Evolutionary conservation across 2,888 invertebrate species (phyloP), one percentile per base, ranked within the genome.

Genomic region (Caenorhabditis zanzibari): DNA sequence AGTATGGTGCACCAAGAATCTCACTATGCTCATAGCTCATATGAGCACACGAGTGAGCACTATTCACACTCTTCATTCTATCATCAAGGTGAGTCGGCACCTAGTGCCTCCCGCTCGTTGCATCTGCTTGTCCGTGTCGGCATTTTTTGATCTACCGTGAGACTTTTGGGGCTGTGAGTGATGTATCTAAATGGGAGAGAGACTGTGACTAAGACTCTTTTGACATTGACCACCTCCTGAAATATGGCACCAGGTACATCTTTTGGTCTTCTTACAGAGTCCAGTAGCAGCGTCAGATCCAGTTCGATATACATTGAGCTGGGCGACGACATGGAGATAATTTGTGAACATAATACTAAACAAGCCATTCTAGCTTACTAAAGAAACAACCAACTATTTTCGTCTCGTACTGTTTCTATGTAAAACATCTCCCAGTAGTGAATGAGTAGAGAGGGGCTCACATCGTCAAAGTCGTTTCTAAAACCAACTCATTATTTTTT

Each of bases 291-390:
- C 64, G 68, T 72, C 64, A 54, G 72, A 77, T 77, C 77, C 77
- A 72, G 81, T 69, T 73, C 81, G 64, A 75, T 81, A 72, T 84
- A 84, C 73, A 84, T 84, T 76, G 84, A 84, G 72, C 72, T 84
- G 73, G 76, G 76, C 52, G 84, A 84, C 76, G 84, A 84, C 12
- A 76, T 84, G 81, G 84, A 81, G 47, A 81, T 84, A 61, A 75
- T 75, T 74, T 83, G 83, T 72, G 79, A 79, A 77, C 69, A 77
- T 54, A 61, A 77, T 63, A 71, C 77, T 63, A 77, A 71, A 71
- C 77, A 63, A 38, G 71, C 68, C 54, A 71, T 77, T 54, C 41
- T 69, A 77, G 77, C 56, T n/a, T 76, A 76, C 76, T 76, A 69
- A 38, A 76, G 75, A 59, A 56, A 22, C 41, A 41, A 64, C 22